phyloP scores from a whole-genome alignment of 2,113 vertebrate species.

The Serinus canaria region DNA sequence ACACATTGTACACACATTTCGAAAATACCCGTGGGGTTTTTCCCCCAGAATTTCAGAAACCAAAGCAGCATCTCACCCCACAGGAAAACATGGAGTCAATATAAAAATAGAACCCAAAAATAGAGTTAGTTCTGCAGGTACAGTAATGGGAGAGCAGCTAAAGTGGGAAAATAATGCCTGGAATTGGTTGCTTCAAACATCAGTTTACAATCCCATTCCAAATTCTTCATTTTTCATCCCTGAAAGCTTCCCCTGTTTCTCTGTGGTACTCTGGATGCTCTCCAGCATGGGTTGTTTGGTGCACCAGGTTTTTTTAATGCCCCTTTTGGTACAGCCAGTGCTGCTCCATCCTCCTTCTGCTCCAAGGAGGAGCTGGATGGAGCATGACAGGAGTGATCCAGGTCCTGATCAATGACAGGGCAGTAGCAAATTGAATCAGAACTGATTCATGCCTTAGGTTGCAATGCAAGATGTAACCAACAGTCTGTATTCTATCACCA shows the following conservation, averaged over 20 bases:
- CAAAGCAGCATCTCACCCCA: neutral
- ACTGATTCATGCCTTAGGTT: no score
- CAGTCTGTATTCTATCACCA: neutral
- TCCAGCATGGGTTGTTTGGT: fast-evolving
- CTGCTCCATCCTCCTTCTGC: neutral
- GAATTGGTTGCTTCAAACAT: neutral
- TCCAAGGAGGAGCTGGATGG: neutral
- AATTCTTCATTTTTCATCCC: neutral
- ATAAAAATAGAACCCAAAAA: neutral
- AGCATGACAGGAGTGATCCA: neutral
- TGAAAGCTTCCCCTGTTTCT: neutral
- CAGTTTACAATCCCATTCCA: neutral
- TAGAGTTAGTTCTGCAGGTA: neutral
- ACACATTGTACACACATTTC: neutral
- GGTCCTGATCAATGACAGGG: neutral
- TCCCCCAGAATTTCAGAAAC: neutral
- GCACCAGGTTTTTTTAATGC: no score
- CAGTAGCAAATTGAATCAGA: neutral
- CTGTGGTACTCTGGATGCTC: neutral
- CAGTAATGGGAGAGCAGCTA: neutral
- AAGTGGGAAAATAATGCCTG: fast-evolving
- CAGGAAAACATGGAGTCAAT: neutral
- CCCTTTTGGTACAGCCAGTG: neutral
- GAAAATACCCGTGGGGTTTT: fast-evolving
- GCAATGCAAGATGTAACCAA: neutral